These are phyloP conservation scores for Drosophila mercatorum DNA, from an alignment of 2,888 invertebrate species.

Conservation along the genomic window DNA sequence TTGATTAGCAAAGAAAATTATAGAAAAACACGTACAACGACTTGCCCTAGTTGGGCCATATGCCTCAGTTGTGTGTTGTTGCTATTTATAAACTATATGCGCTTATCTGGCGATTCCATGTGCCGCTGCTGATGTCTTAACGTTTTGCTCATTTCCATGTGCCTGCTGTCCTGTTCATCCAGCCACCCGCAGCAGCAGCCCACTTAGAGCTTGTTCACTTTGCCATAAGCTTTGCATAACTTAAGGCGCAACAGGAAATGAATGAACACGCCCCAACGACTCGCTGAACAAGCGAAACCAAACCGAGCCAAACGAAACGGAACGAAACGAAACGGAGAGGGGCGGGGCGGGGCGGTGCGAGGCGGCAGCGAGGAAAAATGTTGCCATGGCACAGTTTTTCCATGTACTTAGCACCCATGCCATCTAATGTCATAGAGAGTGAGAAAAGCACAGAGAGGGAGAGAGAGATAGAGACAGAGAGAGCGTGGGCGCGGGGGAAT, in stretches of 20 bases:
- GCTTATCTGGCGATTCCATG: conserved; percentile 26
- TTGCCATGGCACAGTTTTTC: conserved; percentile 71
- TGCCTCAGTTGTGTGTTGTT: background rate
- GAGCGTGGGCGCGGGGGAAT: background rate
- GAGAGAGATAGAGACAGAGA: background rate
- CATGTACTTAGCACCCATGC: conserved; percentile 55
- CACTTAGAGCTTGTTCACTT: conserved; percentile 59
- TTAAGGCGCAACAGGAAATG: conserved; percentile 72
- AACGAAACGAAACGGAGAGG: conserved; percentile 22
- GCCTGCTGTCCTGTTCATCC: conserved; percentile 9
- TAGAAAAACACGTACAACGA: background rate
- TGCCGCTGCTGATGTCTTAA: conserved; percentile 7
- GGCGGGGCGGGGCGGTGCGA: conserved; percentile 5
- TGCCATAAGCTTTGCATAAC: conserved; percentile 72
- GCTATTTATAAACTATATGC: conserved; percentile 5
- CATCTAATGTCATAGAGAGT: conserved; percentile 12
- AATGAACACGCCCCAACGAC: conserved; percentile 64
- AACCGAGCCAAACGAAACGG: conserved; percentile 40
- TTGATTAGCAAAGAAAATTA: conserved; percentile 2
- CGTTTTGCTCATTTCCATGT: conserved; percentile 40
- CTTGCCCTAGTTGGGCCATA: conserved; percentile 11
- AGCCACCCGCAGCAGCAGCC: conserved; percentile 11
- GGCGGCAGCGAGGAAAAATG: conserved; percentile 47
- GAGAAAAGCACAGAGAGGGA: background rate
- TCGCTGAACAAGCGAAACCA: conserved; percentile 48